Conservation (phyloP, 2,113 vertebrate genomes). For the Oreamnos americanus region DNA sequence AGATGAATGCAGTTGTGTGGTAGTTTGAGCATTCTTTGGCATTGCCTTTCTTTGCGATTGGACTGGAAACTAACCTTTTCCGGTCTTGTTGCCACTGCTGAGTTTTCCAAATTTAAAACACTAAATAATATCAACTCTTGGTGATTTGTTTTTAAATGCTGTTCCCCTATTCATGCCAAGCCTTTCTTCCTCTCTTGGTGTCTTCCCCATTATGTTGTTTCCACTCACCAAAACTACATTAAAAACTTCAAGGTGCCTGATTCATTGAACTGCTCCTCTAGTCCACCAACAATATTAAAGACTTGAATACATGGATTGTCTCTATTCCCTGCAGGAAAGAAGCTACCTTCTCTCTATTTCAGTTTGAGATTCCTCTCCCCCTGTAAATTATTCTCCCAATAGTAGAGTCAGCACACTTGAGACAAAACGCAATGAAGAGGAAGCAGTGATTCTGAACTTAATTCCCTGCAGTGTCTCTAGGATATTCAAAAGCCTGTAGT, state of each 20-base stretch:
- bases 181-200: not conserved
- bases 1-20: too few relatives aligned
- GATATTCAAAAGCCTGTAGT: not conserved
- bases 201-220: not conserved
- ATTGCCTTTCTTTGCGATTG: too few relatives aligned
- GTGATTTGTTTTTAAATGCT: not conserved
- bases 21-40: too few relatives aligned
- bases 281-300: not conserved
- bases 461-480: not conserved
- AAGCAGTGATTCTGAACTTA: not conserved
- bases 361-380: not conserved
- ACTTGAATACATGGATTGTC: not conserved
- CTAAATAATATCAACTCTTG: not conserved
- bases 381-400: not conserved
- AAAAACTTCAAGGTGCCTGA: not conserved
- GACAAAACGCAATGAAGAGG: not conserved
- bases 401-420: not conserved
- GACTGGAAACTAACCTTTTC: too few relatives aligned
- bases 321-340: not conserved
- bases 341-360: not conserved
- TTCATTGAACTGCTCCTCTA: not conserved
- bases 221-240: not conserved
- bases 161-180: not conserved
- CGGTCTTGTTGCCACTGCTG: too few relatives aligned
- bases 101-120: not conserved